Evolutionary conservation across 2,113 vertebrate species (phyloP).

Genomic region (Helogale parvula): DNA sequence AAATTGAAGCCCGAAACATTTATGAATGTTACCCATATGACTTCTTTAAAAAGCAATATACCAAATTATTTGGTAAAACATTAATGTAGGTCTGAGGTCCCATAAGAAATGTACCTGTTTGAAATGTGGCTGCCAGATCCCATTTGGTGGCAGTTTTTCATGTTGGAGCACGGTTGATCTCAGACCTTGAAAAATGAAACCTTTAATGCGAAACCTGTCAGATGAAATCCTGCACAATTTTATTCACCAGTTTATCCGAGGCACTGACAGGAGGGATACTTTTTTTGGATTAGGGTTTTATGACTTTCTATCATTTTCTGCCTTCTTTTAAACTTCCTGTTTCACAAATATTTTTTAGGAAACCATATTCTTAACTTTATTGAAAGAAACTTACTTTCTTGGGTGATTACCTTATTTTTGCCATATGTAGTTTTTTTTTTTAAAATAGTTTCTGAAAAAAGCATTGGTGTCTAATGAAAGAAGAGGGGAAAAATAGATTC

Average conservation of each 20-base stretch:
- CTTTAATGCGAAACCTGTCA: background rate
- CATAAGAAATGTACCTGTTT: background rate
- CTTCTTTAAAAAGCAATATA: background rate
- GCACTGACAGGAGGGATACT: background rate
- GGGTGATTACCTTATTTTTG: background rate
- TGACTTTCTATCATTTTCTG: background rate
- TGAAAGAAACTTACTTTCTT: constrained; percentile 16
- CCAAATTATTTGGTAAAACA: background rate
- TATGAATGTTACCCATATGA: background rate
- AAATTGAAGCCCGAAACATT: background rate
- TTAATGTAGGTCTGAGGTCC: background rate
- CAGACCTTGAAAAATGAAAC: background rate
- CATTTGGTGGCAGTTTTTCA: background rate
- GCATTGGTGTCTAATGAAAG: background rate
- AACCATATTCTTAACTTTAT: background rate
- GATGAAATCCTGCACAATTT: background rate
- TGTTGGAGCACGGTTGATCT: background rate
- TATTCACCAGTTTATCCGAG: background rate
- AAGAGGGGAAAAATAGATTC: background rate
- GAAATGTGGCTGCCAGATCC: background rate
- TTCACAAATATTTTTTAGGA: constrained; percentile 26
- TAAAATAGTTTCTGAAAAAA: background rate
- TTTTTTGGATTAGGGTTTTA: background rate
- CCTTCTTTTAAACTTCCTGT: background rate
- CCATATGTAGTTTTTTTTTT: background rate